Base-by-base conservation (phyloP, 1,140 invertebrate genomes). In the Anoplolepis gracilipes region DNA sequence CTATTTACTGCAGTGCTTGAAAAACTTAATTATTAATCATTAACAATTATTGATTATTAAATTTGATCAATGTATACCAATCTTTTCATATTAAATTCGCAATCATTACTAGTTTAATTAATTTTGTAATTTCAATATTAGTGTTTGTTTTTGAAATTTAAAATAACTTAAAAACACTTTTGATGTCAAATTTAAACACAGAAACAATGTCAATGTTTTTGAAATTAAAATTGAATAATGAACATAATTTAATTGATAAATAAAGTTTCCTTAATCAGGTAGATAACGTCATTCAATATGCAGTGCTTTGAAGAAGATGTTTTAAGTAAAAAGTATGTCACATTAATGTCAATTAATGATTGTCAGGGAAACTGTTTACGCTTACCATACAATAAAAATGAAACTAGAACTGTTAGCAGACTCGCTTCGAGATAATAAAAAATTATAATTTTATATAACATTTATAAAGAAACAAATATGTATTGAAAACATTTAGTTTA, bases 301-400 rank as follows among this genome's bases (percentile, higher is more conserved):
- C 28, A 42, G 22, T 7, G 8, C 28, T 46, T 77, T 57, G 11
- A 77, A 77, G 11, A 19, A 77, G 11, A 19, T 42, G 36, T 39
- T 46, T 39, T 30, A 30, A 7, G n/a, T n/a, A 46, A 49, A 33
- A 22, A 13, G 28, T 61, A 61, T 8, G 59, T 77, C 57, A 77
- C 6, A 30, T 81, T 81, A 81, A n/a, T n/a, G n/a, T 81, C 33
- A 64, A 81, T 81, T 81, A 81, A 70, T 57, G 33, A 81, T 57
- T 49, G 39, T 81, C 53, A n/a, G 25, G 33, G 28, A n/a, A 36
- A 36, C 33, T 36, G 33, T 36, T 36, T n/a, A n/a, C 61, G 61
- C 33, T 65, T 5, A 6, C 6, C 2, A 36, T 65, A 53, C 22
- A 72, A 19, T 72, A 16, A 49, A 19, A 33, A 70, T 2, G 10